phyloP scores from a whole-genome alignment of 2,113 vertebrate species.

The Marmota monax region DNA sequence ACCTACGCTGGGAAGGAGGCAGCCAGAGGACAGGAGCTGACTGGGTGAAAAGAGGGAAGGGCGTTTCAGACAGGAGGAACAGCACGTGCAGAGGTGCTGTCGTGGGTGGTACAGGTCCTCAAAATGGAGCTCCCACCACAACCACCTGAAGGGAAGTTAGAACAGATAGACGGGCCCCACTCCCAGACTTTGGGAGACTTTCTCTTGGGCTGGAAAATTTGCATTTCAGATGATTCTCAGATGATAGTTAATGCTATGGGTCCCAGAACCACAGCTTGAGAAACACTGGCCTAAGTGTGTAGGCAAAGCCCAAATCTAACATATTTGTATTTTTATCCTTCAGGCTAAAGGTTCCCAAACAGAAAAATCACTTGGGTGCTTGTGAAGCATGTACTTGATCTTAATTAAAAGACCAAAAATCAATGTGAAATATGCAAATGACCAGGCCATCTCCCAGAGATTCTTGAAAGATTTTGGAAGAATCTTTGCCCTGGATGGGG shows the following conservation, averaged over 20 bases:
- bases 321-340: background rate
- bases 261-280: background rate
- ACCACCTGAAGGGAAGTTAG: background rate
- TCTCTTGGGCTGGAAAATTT: background rate
- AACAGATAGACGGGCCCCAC: background rate
- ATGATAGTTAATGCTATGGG: fast-evolving
- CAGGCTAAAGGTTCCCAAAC: background rate
- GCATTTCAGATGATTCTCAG: background rate
- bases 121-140: background rate
- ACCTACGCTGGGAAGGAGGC: background rate
- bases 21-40: background rate
- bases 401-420: background rate
- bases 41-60: background rate
- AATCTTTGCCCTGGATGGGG: background rate
- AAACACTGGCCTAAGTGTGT: background rate
- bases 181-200: background rate
- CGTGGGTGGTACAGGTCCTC: background rate
- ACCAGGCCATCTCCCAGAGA: background rate
- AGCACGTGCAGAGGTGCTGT: background rate
- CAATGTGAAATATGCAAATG: background rate
- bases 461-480: no score
- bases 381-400: no score
- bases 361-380: background rate
- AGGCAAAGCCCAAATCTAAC: background rate
- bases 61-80: background rate